These are phyloP conservation scores for Pandemis heparana DNA, from an alignment of 2,888 invertebrate species.

Conservation along the genomic window DNA sequence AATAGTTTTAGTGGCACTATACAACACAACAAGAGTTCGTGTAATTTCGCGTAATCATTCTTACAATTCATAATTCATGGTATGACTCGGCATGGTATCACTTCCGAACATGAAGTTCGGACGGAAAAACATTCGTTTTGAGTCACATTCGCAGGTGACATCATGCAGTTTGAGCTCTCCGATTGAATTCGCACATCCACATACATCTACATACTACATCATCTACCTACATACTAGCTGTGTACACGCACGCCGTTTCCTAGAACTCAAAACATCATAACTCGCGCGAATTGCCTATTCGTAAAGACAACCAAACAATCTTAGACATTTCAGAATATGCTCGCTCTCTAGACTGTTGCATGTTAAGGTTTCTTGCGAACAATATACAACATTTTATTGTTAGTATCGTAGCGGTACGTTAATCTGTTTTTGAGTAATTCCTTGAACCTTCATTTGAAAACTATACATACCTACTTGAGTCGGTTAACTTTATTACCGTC, in stretches of 20 bases:
- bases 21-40: no score
- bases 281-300: conserved; percentile 7
- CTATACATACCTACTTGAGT: not conserved
- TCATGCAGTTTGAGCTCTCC: conserved; percentile 55
- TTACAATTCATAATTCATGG: not conserved
- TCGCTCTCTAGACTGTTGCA: not conserved
- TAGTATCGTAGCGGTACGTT: not conserved
- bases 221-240: conserved; percentile 46
- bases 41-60: not conserved
- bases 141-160: conserved; percentile 59
- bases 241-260: conserved; percentile 46
- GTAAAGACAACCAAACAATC: not conserved
- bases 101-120: conserved; percentile 31
- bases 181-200: conserved; percentile 62
- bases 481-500: not conserved
- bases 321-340: not conserved
- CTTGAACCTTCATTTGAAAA: not conserved
- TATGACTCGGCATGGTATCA: not conserved
- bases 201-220: conserved; percentile 47
- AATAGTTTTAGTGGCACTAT: no score
- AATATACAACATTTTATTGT: not conserved
- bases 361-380: not conserved
- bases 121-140: conserved; percentile 50
- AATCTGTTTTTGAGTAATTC: not conserved
- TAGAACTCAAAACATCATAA: conserved; percentile 47